Evolutionary conservation across 1,140 invertebrate genomes (phyloP).

Genomic region (Araneus ventricosus): DNA sequence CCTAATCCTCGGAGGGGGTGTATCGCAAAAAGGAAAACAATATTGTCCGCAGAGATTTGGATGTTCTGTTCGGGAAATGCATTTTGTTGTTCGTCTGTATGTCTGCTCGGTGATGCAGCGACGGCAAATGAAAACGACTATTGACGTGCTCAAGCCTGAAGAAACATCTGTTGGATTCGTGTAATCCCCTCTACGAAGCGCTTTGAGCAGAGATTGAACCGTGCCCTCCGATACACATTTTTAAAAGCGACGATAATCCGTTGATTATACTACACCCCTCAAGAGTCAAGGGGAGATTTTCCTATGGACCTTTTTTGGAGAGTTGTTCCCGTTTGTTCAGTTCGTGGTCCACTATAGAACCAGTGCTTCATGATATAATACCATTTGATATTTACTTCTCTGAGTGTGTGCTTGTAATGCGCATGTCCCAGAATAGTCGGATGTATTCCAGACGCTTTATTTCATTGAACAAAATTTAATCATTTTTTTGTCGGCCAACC

Average conservation of each 20-base stretch:
- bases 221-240: neutral
- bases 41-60: neutral
- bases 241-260: constrained; percentile 26
- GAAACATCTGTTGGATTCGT: neutral
- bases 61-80: neutral
- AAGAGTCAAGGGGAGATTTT: constrained; percentile 6
- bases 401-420: too few relatives aligned
- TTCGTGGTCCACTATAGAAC: neutral
- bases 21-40: neutral
- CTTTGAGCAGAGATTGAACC: neutral
- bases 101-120: neutral
- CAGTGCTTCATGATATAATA: too few relatives aligned
- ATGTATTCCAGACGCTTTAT: too few relatives aligned
- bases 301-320: neutral
- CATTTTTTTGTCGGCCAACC: too few relatives aligned
- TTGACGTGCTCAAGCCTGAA: neutral
- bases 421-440: too few relatives aligned
- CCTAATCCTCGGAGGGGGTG: neutral
- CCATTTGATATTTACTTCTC: too few relatives aligned
- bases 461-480: too few relatives aligned
- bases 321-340: neutral
- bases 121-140: neutral
- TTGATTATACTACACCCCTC: constrained; percentile 21
- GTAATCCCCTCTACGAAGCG: neutral
- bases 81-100: constrained; percentile 6